Evolutionary conservation across 2,888 invertebrate genomes (phyloP).

Genomic region (Miltochrista miniata): DNA sequence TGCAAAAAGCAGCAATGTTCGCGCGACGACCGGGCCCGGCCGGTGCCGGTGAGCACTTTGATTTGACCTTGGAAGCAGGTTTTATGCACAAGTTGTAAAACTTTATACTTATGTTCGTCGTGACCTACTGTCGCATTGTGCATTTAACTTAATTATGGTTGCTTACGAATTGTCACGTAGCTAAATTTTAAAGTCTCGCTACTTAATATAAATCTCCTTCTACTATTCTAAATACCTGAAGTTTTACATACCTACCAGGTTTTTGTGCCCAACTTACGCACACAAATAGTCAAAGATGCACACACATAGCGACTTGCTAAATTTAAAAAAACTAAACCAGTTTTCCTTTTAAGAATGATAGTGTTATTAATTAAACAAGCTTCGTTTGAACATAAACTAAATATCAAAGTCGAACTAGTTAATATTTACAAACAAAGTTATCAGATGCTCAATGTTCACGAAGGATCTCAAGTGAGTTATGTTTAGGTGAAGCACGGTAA

Average conservation of each 20-base stretch:
- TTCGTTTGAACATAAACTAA: not conserved
- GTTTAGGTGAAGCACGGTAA: constrained; percentile 35
- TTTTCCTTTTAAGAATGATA: not conserved
- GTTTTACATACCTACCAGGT: too few species aligned
- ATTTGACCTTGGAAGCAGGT: not conserved
- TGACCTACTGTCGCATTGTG: too few species aligned
- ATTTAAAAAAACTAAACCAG: not conserved
- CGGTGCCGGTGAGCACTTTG: not conserved
- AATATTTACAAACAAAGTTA: not conserved
- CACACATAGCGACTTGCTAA: too few species aligned
- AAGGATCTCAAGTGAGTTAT: not conserved
- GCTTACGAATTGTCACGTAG: too few species aligned
- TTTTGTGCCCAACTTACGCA: too few species aligned
- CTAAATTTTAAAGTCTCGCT: too few species aligned
- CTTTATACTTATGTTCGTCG: too few species aligned
- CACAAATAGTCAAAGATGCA: too few species aligned
- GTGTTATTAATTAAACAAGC: not conserved
- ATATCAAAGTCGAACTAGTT: not conserved
- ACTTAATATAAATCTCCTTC: too few species aligned
- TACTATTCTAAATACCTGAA: too few species aligned
- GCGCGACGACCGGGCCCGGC: not conserved
- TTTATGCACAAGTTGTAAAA: too few species aligned
- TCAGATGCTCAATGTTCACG: not conserved
- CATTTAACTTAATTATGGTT: too few species aligned
- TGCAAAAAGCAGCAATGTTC: not conserved